These are phyloP conservation scores for Calephelis virginiensis DNA, from an alignment of 1,140 invertebrate species.

Conservation along the genomic window DNA sequence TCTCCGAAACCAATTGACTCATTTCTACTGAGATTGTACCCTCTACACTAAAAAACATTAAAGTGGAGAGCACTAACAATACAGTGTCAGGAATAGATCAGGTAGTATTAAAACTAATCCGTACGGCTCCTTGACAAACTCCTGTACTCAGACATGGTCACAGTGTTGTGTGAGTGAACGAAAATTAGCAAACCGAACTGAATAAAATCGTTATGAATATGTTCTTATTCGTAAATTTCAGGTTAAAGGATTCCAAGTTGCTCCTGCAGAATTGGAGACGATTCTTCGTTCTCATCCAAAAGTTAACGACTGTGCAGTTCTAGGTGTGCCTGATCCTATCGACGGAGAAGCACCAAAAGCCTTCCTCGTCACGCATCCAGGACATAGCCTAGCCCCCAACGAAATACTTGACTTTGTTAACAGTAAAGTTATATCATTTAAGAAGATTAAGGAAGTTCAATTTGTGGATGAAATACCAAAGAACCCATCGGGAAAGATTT, in stretches of 20 bases:
- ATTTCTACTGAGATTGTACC: no score
- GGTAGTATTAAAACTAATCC: no score
- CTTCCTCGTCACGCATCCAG: slow-evolving; percentile 80
- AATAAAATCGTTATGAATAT: neutral
- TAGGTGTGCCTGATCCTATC: slow-evolving; percentile 87
- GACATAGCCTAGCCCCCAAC: slow-evolving; percentile 56
- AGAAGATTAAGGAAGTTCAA: slow-evolving; percentile 84
- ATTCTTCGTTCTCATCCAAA: slow-evolving; percentile 86
- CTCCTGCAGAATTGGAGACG: slow-evolving; percentile 93
- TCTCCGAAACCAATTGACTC: no score
- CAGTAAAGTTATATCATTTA: slow-evolving; percentile 83
- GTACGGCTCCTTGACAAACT: no score
- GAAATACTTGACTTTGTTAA: slow-evolving; percentile 81
- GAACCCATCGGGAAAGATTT: slow-evolving; percentile 86
- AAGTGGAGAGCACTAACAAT: no score
- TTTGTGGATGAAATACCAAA: slow-evolving; percentile 86
- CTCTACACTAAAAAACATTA: no score
- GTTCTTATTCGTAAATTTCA: slow-evolving; percentile 37
- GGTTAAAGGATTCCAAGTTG: slow-evolving; percentile 87
- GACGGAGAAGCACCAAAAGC: slow-evolving; percentile 89
- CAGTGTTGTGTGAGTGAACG: no score
- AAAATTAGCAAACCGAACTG: no score
- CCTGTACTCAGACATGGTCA: no score
- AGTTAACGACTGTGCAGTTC: slow-evolving; percentile 88
- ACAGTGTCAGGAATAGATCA: no score